These are phyloP conservation scores for Porites rus DNA, from an alignment of 92 coral and sea anemone genomes.

Conservation along the genomic window DNA sequence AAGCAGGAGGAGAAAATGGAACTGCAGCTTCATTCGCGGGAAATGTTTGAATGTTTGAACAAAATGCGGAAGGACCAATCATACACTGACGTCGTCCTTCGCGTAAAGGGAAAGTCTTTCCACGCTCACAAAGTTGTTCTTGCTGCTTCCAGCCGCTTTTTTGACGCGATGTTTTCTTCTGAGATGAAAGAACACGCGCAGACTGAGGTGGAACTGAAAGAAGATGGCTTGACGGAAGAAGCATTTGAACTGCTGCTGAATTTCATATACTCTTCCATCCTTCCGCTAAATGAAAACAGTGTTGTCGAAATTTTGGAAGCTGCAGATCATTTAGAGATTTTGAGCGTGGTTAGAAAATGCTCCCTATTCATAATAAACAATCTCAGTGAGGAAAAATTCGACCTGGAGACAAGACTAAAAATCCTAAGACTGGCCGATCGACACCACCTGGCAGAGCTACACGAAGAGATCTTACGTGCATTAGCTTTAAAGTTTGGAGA, in stretches of 20 bases:
- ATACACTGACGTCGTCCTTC: constrained; percentile 49
- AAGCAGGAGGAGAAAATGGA: not conserved
- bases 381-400: constrained; percentile 34
- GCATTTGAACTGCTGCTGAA: constrained; percentile 38
- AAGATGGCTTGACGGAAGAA: constrained; percentile 27
- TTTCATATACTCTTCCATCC: constrained; percentile 47
- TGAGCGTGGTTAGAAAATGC: constrained; percentile 39
- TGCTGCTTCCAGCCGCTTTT: constrained; percentile 74
- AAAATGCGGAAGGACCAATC: constrained; percentile 47
- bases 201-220: constrained; percentile 53
- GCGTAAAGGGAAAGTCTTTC: constrained; percentile 40
- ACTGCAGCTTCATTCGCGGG: constrained; percentile 1
- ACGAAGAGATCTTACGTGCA: constrained; percentile 19
- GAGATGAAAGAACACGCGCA: constrained; percentile 70
- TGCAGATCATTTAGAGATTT: constrained; percentile 51
- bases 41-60: constrained; percentile 41
- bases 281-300: constrained; percentile 43
- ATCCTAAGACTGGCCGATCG: constrained; percentile 44
- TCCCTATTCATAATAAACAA: constrained; percentile 34
- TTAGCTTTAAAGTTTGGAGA: constrained; percentile 37
- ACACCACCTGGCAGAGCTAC: constrained; percentile 46
- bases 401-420: constrained; percentile 30
- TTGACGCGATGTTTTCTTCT: constrained; percentile 75
- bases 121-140: constrained; percentile 67
- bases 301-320: constrained; percentile 53